phyloP scores from a whole-genome alignment of 2,797 vertebrate genomes.

The Paedocypris micromegethes region DNA sequence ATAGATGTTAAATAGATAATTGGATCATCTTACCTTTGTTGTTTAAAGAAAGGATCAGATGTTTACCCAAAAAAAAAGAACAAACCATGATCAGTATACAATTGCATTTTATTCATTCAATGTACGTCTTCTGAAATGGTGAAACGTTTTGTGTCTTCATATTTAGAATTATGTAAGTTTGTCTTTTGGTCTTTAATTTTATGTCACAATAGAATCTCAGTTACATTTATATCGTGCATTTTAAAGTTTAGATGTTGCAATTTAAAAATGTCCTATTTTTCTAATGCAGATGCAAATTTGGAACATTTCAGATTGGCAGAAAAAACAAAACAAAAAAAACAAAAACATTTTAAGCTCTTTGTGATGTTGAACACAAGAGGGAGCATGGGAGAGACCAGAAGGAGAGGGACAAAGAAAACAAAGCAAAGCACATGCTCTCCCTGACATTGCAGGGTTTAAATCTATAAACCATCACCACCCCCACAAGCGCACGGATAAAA shows the following conservation, averaged over 20 bases:
- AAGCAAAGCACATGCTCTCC: too few species aligned
- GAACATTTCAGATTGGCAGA: not conserved
- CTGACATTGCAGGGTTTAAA: not conserved
- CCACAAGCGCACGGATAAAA: constrained; percentile 40
- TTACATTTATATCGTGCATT: too few species aligned
- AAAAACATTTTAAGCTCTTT: not conserved
- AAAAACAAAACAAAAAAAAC: not conserved
- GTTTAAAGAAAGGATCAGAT: constrained; percentile 41
- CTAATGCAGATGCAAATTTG: too few species aligned
- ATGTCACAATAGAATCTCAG: too few species aligned
- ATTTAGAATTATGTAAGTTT: not conserved
- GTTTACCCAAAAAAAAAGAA: constrained; percentile 41
- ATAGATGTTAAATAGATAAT: constrained; percentile 36
- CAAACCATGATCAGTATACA: constrained; percentile 4
- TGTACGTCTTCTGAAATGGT: too few species aligned
- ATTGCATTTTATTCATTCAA: not conserved
- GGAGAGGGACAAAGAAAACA: not conserved
- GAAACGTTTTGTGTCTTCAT: too few species aligned
- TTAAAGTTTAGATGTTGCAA: too few species aligned
- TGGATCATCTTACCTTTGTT: constrained; percentile 67
- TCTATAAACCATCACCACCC: not conserved
- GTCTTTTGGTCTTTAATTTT: too few species aligned
- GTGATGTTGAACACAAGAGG: constrained; percentile 35
- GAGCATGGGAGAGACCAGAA: constrained; percentile 23
- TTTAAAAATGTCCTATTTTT: too few species aligned